Conservation (phyloP, 1,140 invertebrate species). For the Diachasma alloeum region DNA sequence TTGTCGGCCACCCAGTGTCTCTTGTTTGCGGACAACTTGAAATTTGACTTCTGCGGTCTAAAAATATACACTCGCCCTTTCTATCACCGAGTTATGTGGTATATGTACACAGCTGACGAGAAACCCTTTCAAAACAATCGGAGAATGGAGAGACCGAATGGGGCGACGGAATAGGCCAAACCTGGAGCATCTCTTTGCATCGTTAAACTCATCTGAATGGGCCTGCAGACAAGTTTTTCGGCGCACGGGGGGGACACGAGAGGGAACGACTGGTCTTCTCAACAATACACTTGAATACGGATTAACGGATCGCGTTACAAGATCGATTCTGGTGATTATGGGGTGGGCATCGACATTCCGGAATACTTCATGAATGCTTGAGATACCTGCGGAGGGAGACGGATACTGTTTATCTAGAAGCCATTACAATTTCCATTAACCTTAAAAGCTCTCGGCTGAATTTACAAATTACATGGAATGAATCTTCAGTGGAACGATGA, state of each 20-base stretch:
- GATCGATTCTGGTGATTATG: slow-evolving; percentile 38
- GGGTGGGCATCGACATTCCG: slow-evolving; percentile 15
- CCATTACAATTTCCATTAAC: slow-evolving; percentile 1
- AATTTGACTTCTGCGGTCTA: slow-evolving; percentile 55
- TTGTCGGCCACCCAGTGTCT: slow-evolving; percentile 30
- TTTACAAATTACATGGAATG: background rate
- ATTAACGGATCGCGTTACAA: slow-evolving; percentile 42
- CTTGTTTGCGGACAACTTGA: slow-evolving; percentile 54
- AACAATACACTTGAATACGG: slow-evolving; percentile 34
- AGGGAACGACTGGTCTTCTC: slow-evolving; percentile 32
- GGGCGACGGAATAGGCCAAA: background rate
- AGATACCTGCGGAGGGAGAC: background rate
- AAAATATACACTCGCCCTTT: slow-evolving; percentile 49
- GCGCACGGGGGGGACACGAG: background rate
- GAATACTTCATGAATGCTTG: background rate
- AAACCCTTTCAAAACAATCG: slow-evolving; percentile 51
- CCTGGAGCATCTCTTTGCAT: background rate
- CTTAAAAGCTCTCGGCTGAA: background rate
- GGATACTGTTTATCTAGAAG: background rate
- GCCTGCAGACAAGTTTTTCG: background rate
- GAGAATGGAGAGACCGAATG: background rate
- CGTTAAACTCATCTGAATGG: slow-evolving; percentile 10
- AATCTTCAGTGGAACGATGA: background rate
- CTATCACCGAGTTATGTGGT: slow-evolving; percentile 20
- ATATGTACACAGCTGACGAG: slow-evolving; percentile 54